Evolutionary conservation across 1,140 invertebrate species (phyloP).

Genomic region (Diuraphis noxia): DNA sequence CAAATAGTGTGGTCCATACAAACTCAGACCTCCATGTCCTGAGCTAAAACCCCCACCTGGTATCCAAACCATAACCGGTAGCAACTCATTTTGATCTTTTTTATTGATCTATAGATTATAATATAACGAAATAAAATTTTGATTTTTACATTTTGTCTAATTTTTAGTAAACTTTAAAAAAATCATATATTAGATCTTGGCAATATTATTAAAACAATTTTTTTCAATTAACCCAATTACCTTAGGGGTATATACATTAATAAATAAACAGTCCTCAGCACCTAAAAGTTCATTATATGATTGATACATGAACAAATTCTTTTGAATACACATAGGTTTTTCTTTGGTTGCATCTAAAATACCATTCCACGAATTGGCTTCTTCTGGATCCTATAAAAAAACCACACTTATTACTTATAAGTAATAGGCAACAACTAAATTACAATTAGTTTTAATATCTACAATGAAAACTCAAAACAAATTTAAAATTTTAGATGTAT

Average conservation of each 20-base stretch:
- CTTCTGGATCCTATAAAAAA: constrained; percentile 39
- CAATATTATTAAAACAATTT: not conserved
- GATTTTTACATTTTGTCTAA: not conserved
- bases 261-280: constrained; percentile 56
- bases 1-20: constrained; percentile 62
- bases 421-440: too few relatives aligned
- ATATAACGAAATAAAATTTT: not conserved
- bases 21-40: constrained; percentile 64
- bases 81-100: not conserved
- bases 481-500: not conserved
- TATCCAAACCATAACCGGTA: constrained; percentile 67
- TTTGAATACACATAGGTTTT: constrained; percentile 53
- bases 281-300: not conserved
- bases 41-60: constrained; percentile 67
- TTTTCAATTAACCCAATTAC: constrained; percentile 46
- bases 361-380: constrained; percentile 34
- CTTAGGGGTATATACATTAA: constrained; percentile 57
- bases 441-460: too few relatives aligned
- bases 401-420: not conserved
- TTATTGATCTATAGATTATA: not conserved
- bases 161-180: not conserved
- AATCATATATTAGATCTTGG: not conserved
- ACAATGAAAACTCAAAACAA: not conserved
- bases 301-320: constrained; percentile 24
- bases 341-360: constrained; percentile 50